phyloP scores from a whole-genome alignment of 2,888 invertebrate species.

The Plebejus melissa region DNA sequence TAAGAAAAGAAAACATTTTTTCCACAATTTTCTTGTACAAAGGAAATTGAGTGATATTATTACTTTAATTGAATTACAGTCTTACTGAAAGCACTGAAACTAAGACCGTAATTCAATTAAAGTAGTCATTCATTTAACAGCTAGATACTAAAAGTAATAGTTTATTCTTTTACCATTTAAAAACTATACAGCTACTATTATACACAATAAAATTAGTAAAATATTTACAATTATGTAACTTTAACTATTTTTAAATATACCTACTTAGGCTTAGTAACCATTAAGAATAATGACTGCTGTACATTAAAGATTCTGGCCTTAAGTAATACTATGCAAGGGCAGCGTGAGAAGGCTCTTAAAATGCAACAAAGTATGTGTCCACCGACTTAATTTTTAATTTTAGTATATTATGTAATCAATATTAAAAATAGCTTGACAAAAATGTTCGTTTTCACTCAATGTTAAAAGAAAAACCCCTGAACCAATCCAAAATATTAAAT shows the following conservation, averaged over 20 bases:
- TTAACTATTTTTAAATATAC: neutral
- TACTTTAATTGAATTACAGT: neutral
- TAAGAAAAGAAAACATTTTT: neutral
- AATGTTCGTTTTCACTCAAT: neutral
- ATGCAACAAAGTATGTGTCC: constrained; percentile 8
- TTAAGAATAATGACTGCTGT: constrained; percentile 21
- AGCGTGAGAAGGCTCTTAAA: constrained; percentile 5
- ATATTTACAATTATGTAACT: neutral
- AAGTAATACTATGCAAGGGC: constrained; percentile 20
- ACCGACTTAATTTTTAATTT: neutral
- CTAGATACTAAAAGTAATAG: neutral
- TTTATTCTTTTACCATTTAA: neutral
- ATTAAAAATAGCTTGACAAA: constrained; percentile 10
- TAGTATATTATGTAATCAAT: neutral
- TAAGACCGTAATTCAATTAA: neutral
- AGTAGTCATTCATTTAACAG: neutral
- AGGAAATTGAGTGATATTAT: neutral
- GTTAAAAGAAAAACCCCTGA: neutral
- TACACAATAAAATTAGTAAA: neutral
- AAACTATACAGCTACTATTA: neutral
- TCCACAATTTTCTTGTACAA: neutral
- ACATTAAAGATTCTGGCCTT: constrained; percentile 24
- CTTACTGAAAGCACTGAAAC: neutral
- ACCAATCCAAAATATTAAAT: neutral
- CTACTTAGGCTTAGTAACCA: neutral